These are phyloP conservation scores for Candidula unifasciata DNA, from an alignment of 2,888 invertebrate genomes.

Conservation along the genomic window DNA sequence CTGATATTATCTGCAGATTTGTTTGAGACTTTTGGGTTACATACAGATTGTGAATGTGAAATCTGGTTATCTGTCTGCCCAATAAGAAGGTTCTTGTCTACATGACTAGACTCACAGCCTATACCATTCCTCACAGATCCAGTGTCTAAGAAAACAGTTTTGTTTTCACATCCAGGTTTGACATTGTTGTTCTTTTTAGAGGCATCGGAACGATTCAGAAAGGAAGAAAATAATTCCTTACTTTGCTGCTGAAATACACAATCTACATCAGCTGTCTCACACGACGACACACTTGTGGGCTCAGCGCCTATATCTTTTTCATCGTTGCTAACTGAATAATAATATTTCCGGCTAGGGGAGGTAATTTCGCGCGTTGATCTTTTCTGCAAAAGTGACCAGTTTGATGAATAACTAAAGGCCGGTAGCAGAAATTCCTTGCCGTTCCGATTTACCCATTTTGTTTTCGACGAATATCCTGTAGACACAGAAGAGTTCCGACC, in stretches of 20 bases:
- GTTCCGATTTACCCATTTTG: not conserved
- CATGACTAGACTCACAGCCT: too few species aligned
- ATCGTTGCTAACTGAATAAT: not conserved
- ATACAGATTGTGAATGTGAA: too few species aligned
- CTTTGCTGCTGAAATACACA: too few species aligned
- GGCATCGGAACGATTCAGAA: too few species aligned
- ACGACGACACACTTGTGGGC: not conserved
- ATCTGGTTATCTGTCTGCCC: too few species aligned
- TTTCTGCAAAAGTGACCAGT: not conserved
- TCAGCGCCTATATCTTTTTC: not conserved
- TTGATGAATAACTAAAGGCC: not conserved
- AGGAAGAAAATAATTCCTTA: too few species aligned
- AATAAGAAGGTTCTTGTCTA: too few species aligned
- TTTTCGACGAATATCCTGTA: not conserved
- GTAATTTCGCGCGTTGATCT: not conserved
- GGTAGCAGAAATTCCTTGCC: not conserved
- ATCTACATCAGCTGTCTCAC: not conserved
- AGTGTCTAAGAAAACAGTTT: too few species aligned
- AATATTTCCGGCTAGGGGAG: not conserved
- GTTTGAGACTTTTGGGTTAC: not conserved
- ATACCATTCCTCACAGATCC: too few species aligned
- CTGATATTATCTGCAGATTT: not conserved
- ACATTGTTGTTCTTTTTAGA: too few species aligned
- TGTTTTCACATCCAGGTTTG: too few species aligned
- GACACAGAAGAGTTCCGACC: not conserved